phyloP scores from a whole-genome alignment of 2,113 vertebrate genomes.

The Myrmophylax atrothorax region DNA sequence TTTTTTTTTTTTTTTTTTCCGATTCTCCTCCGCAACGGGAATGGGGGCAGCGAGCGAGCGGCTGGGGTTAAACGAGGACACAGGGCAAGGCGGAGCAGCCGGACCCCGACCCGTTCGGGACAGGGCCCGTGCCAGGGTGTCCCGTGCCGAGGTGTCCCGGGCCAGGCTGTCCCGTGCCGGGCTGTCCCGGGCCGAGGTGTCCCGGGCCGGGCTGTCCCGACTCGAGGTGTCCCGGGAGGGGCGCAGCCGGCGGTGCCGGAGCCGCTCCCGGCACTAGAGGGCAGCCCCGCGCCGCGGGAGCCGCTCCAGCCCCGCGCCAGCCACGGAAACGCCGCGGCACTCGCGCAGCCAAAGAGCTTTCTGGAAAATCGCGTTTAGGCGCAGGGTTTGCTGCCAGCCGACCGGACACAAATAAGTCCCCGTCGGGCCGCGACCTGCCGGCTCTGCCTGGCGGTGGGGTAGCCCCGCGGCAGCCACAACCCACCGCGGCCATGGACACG shows the following conservation, averaged over 20 bases:
- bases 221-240: background rate
- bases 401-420: fast-evolving
- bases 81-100: too few species aligned
- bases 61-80: background rate
- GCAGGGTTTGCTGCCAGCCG: background rate
- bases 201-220: too few species aligned
- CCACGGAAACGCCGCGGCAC: fast-evolving
- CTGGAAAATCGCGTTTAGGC: fast-evolving
- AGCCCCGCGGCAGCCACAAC: fast-evolving
- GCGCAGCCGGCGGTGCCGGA: background rate
- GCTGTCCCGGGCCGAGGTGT: background rate
- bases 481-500: fast-evolving
- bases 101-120: background rate
- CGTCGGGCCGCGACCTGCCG: fast-evolving
- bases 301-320: background rate
- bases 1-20: background rate
- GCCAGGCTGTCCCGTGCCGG: too few species aligned
- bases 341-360: background rate
- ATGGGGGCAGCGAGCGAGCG: background rate
- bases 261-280: background rate
- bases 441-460: fast-evolving
- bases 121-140: background rate
- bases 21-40: background rate
- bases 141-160: too few species aligned
- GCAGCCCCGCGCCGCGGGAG: background rate